A percentile compares a stretch with the other conserved stretches of the same genome.
phyloP scores from a whole-genome alignment of 2,113 vertebrate genomes.

The Charadrius vociferus region DNA sequence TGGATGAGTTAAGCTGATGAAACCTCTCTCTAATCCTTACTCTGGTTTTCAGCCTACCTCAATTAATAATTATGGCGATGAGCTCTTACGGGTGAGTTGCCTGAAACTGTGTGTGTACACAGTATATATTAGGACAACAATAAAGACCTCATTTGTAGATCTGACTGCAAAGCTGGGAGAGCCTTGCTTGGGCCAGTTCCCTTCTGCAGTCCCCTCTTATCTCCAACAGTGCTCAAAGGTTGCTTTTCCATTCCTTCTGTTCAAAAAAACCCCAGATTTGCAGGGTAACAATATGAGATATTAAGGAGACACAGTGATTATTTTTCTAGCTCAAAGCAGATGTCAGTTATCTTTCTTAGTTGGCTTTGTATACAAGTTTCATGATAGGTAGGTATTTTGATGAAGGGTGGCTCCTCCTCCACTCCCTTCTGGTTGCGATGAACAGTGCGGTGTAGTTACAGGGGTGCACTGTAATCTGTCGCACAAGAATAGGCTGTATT shows the following conservation, averaged over 20 bases:
- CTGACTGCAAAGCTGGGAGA: not conserved
- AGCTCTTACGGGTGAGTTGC: not conserved
- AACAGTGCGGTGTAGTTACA: not conserved
- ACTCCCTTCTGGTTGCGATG: not conserved
- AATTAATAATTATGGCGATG: not conserved
- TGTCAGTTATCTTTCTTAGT: not conserved
- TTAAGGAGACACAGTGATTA: not conserved
- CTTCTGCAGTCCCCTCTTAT: not conserved
- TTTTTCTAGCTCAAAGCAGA: not conserved
- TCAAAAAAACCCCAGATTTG: not conserved
- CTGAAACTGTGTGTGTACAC: not conserved
- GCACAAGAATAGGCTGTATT: not conserved
- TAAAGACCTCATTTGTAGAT: not conserved
- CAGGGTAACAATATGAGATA: not conserved
- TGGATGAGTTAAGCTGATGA: not conserved
- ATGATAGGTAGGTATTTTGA: not conserved
- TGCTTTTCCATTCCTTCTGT: not conserved
- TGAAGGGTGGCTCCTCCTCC: not conserved
- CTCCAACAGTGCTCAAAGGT: not conserved
- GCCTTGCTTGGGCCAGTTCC: not conserved
- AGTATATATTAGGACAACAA: not conserved
- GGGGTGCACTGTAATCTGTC: accelerated
- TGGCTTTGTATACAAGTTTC: not conserved
- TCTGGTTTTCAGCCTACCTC: not conserved
- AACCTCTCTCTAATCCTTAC: not conserved